Evolutionary conservation across 1,140 invertebrate species (phyloP).

Genomic region (Leptinotarsa texana): DNA sequence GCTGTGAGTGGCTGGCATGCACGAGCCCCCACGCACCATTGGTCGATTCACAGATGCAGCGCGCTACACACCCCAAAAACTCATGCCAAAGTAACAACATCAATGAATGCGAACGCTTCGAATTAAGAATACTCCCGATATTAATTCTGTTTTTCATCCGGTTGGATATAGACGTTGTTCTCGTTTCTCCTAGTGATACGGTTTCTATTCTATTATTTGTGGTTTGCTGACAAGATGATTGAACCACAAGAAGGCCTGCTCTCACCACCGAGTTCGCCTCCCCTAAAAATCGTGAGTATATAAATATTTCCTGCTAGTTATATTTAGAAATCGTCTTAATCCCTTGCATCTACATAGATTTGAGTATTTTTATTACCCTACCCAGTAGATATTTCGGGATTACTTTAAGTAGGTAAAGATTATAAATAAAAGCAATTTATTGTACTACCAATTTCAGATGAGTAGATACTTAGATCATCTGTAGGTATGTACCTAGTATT

Average conservation of each 20-base stretch:
- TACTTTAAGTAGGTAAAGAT: too few species aligned
- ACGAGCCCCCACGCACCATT: constrained; percentile 59
- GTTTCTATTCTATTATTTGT: background rate
- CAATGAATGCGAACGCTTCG: constrained; percentile 32
- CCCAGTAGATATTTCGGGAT: too few species aligned
- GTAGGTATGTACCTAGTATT: too few species aligned
- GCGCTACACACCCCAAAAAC: constrained; percentile 45
- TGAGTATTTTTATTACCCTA: too few species aligned
- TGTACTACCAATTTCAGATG: too few species aligned
- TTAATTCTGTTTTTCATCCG: constrained; percentile 26
- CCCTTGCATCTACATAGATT: background rate
- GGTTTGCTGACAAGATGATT: constrained; percentile 1
- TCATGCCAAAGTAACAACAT: constrained; percentile 50
- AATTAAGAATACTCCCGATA: constrained; percentile 45
- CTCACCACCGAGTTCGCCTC: constrained; percentile 65
- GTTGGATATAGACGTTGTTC: constrained; percentile 5
- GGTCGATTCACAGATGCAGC: constrained; percentile 48
- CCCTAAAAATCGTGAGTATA: constrained; percentile 61
- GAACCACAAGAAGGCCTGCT: constrained; percentile 46
- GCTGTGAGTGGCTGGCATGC: constrained; percentile 53
- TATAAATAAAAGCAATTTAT: too few species aligned
- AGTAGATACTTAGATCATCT: too few species aligned
- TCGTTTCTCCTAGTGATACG: too few species aligned
- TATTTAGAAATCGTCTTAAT: too few species aligned
- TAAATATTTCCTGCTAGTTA: constrained; percentile 11